Base-by-base conservation (phyloP, 2,113 vertebrate species). In the Mesoclemmys tuberculata region DNA sequence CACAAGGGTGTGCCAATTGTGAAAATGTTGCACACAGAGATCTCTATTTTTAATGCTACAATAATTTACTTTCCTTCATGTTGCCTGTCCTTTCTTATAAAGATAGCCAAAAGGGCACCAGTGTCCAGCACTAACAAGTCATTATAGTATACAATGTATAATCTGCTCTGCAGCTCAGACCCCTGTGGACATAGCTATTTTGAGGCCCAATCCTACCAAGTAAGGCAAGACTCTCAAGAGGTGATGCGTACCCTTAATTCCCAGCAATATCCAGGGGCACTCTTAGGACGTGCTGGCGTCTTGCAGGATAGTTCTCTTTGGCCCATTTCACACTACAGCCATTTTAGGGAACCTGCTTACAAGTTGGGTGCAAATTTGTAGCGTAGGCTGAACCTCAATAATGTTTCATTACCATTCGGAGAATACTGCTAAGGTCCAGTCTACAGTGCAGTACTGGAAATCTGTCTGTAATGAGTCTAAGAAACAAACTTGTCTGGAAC, bases 91-190 rank as follows among this genome's bases (percentile, higher is more conserved):
- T 71, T 51, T 54, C 31, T 35, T 19, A 35, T 29, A 51, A 74
- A 68, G 49, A 49, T 10, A 49, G 84, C n/a, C 58, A 44, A 55
- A 84, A 84, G 1, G 14, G 51, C 4, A 89, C 51, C 82, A 81
- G 77, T 55, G 79, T 82, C 46, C 46, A 46, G 71, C 78, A 86
- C 78, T 58, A 77, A 3, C 5, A 74, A 84, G 75, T 68, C 54
- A 82, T 29, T 56, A 71, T 38, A 6, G 68, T 21, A 41, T 38
- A 19, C 68, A 74, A 22, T 71, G 18, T 74, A 38, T 52, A 41
- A 31, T 64, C 31, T 0, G 0, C 49, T 74, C 77, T 48, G 54
- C 19, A 1, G 35, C 24, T 27, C 22, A 0, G 0, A 7, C 41
- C 77, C 92, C 48, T 84, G 41, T 13, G n/a, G 71, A 61, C 58